These are phyloP conservation scores for Opisthograptis luteolata DNA, from an alignment of 2,888 invertebrate genomes.

Conservation along the genomic window DNA sequence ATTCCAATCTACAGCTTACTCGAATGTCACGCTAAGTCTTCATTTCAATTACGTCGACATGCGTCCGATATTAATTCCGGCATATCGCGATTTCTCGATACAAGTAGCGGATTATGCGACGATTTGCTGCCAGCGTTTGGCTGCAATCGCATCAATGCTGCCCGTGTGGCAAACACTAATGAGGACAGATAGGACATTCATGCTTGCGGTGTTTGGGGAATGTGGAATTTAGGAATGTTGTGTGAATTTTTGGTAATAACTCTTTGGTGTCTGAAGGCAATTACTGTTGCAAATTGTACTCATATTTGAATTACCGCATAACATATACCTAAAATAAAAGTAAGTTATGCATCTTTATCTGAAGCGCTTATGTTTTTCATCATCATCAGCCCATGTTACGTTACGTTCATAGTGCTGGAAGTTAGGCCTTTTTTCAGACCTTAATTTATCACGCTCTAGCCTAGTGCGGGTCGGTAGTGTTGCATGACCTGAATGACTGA, in stretches of 20 bases:
- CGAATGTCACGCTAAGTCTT: conserved; percentile 63
- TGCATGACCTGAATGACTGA: no score
- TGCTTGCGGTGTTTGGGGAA: neutral
- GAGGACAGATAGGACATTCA: conserved; percentile 30
- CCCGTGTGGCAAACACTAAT: conserved; percentile 54
- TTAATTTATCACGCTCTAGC: no score
- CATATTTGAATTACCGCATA: no score
- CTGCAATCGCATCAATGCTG: conserved; percentile 68
- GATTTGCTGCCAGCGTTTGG: conserved; percentile 67
- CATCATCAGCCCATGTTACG: no score
- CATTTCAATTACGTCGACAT: conserved; percentile 71
- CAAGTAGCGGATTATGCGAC: conserved; percentile 75
- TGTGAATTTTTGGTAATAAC: neutral
- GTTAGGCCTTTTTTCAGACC: no score
- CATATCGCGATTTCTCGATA: conserved; percentile 73
- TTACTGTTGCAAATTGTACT: no score
- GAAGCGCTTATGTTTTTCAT: no score
- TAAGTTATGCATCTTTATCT: no score
- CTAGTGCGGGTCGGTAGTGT: no score
- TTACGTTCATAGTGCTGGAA: no score
- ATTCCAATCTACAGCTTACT: conserved; percentile 45
- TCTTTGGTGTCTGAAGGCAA: neutral
- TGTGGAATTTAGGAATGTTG: neutral
- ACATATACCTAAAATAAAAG: no score
- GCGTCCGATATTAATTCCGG: conserved; percentile 74